These are phyloP conservation scores for Trachurus trachurus DNA, from an alignment of 2,797 vertebrate species.

Conservation along the genomic window DNA sequence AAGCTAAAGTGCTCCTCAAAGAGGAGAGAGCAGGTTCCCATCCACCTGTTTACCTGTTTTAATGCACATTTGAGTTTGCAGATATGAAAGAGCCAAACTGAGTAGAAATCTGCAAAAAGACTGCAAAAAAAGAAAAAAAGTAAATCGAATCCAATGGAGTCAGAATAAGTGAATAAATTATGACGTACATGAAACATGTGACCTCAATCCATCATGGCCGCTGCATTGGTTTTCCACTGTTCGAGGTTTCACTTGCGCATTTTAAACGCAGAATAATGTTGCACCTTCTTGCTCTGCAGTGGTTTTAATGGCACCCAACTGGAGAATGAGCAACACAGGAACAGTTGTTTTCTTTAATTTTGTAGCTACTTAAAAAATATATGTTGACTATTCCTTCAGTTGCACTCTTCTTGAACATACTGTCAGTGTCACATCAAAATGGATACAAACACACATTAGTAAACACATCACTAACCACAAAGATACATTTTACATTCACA, in stretches of 20 bases:
- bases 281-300: not conserved
- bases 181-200: not conserved
- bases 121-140: not conserved
- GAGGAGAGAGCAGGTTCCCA: not conserved
- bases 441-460: not conserved
- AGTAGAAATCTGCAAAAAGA: not conserved
- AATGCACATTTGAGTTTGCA: not conserved
- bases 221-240: not conserved
- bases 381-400: no score
- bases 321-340: not conserved
- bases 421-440: not conserved
- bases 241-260: not conserved
- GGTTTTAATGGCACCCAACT: not conserved
- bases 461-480: not conserved
- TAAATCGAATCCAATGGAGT: not conserved
- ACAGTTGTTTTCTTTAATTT: not conserved
- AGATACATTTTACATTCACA: not conserved
- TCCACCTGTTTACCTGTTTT: not conserved
- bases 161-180: not conserved
- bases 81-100: not conserved
- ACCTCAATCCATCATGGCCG: not conserved
- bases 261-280: not conserved
- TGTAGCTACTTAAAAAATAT: no score
- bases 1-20: not conserved
- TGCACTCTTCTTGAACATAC: not conserved